Evolutionary conservation across 2,797 vertebrate genomes (phyloP), one percentile per base, ranked within the genome.

Genomic region (Arrhamphus sclerolepis): DNA sequence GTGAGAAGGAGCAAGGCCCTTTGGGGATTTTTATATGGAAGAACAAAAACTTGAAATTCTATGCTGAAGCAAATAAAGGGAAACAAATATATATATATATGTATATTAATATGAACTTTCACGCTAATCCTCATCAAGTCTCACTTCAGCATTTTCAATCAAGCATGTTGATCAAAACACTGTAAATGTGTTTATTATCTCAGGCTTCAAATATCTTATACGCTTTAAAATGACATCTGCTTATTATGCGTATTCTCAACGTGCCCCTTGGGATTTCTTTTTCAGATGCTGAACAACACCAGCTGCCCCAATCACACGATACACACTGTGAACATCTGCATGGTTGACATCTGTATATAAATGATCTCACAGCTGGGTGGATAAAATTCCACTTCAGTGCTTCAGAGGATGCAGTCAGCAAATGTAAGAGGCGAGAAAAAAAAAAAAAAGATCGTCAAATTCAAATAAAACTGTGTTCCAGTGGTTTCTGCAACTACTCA

Each of bases 341-440:
- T 40, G 43, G 41, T 18, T 2, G 2, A 72, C 26, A 64, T 62
- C 18, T 62, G 41, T 16, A 46, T 58, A 14, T 46, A 61, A 62
- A 54, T 39, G 47, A 72, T 24, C 13, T 70, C 60, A 66, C 55
- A 51, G 2, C 7, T 4, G 0, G 13, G 13, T 26, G 20, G 22
- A 50, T 56, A 19, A 14, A 28, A 22, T n/a, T 2, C 16, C 28
- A 17, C 28, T 48, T 28, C 29, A 59, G 22, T 17, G 1, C 31
- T 58, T 58, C n/a, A 54, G 43, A 13, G 13, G 16, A 5, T 17
- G 4, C 18, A 46, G n/a, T 46, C 8, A 46, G 38, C 14, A 18
- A 18, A 24, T 38, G n/a, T 8, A 21, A 18, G 18, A 38, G 47
- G 19, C 18, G 18, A 28, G n/a, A 7, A n/a, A n/a, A n/a, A n/a